Base-by-base conservation (phyloP, 1,140 invertebrate genomes). In the Eurosta solidaginis region DNA sequence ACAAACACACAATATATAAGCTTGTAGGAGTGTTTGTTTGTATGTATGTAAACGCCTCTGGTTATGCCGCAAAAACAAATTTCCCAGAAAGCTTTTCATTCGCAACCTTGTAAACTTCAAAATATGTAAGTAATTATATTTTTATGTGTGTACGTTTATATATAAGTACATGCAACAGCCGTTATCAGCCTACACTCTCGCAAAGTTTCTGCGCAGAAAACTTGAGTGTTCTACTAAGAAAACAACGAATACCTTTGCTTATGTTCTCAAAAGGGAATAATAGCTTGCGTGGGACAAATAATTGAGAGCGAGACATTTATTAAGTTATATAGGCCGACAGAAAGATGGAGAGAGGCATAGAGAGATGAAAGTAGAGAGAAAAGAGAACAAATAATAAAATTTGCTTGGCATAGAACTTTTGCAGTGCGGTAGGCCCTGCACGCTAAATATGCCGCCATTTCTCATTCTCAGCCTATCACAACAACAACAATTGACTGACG, bases 41-140 rank as follows among this genome's bases (percentile, higher is more conserved):
- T 27, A 12, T 54, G 50, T 54, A 7, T 54, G n/a, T 50, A 4
- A 22, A 5, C 14, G 25, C 14, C 17, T 54, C 4, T 59, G 25
- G 17, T 25, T 33, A n/a, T n/a, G n/a, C n/a, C n/a, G n/a, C n/a
- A n/a, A 22, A 33, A 33, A n/a, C 12, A 36, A 59, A 29, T 27
- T 59, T 33, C 29, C 82, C 81, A 76, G 73, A 80, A 80, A 84
- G 83, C 83, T 84, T 84, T 84, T 85, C 83, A 84, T 84, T 84
- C 83, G 85, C 83, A 84, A 84, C 82, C 81, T 81, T 77, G 78
- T 80, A 75, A 74, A 45, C 42, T 59, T 59, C 54, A 36, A 36
- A 59, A 59, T 59, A 33, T 59, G 22, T 54, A 22, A 33, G 54
- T 22, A 36, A 29, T 20, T n/a, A n/a, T n/a, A n/a, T n/a, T 25